Evolutionary conservation across 35 echinoderm and acorn worm species (phyloP).

Genomic region (Patiria miniata): DNA sequence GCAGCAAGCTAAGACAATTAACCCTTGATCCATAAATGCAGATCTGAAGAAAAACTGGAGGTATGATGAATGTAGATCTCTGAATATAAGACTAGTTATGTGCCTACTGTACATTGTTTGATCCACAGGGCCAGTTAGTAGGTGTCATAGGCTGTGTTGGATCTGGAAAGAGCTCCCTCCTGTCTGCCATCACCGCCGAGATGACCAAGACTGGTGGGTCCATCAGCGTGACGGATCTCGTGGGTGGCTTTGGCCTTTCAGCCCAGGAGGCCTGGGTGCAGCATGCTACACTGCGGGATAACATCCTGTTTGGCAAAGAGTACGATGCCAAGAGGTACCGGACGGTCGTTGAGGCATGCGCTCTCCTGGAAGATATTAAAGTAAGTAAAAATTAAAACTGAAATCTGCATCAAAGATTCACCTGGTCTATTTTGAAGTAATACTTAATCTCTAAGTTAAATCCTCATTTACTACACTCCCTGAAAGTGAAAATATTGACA

Average conservation of each 20-base stretch:
- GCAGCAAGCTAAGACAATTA: no score
- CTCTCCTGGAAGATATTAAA: conserved; percentile 51
- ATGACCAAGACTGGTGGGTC: conserved; percentile 35
- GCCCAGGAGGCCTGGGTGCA: conserved; percentile 66
- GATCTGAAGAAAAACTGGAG: no score
- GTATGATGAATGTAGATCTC: no score
- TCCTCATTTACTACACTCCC: background rate
- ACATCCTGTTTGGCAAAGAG: conserved; percentile 51
- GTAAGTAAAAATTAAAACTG: background rate
- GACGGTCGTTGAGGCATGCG: conserved; percentile 46
- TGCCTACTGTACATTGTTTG: background rate
- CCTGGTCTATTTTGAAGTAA: background rate
- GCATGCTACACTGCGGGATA: conserved; percentile 64
- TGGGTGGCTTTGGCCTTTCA: conserved; percentile 45
- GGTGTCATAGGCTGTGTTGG: conserved; percentile 60
- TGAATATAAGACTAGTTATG: background rate
- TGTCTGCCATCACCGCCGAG: conserved; percentile 53
- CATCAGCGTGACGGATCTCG: conserved; percentile 31
- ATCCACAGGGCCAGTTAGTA: conserved; percentile 48
- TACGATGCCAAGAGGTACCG: conserved; percentile 24
- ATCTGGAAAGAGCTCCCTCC: conserved; percentile 62
- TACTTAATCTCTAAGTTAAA: background rate
- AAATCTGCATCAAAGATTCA: background rate
- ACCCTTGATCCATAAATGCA: no score
- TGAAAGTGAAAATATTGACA: background rate